Percentiles rank a stretch among this genome's conserved stretches.
Conservation (phyloP, 2,888 invertebrate species). For the Heliconius erato region DNA sequence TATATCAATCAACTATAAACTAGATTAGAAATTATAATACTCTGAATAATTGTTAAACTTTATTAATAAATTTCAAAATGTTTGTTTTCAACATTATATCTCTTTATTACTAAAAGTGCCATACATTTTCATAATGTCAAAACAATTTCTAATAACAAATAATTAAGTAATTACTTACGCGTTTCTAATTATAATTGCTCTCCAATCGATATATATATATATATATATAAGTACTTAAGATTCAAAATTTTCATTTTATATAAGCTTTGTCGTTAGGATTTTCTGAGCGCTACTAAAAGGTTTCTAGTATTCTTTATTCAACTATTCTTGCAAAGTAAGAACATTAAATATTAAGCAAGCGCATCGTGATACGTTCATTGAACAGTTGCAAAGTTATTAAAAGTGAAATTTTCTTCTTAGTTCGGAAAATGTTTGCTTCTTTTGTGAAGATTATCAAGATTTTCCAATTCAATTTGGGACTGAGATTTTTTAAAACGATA, state of each 20-base stretch:
- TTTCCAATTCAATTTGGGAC: no score
- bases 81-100: background rate
- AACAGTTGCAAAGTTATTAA: background rate
- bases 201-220: background rate
- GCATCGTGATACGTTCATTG: constrained; percentile 3
- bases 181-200: background rate
- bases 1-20: background rate
- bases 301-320: background rate
- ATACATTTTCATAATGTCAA: background rate
- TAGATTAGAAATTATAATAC: background rate
- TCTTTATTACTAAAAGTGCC: background rate
- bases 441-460: no score
- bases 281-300: background rate
- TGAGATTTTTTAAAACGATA: no score
- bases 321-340: background rate
- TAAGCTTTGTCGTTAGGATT: background rate
- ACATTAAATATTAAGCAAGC: constrained; percentile 9
- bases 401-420: background rate
- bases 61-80: background rate
- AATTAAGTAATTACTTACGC: background rate
- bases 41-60: background rate
- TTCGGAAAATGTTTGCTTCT: no score
- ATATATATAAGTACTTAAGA: background rate
- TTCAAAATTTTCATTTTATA: constrained; percentile 26
- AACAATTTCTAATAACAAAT: background rate